Percentiles rank a stretch among this genome's conserved stretches.
phyloP scores from a whole-genome alignment of 2,888 invertebrate species.

The Conistra vaccinii region DNA sequence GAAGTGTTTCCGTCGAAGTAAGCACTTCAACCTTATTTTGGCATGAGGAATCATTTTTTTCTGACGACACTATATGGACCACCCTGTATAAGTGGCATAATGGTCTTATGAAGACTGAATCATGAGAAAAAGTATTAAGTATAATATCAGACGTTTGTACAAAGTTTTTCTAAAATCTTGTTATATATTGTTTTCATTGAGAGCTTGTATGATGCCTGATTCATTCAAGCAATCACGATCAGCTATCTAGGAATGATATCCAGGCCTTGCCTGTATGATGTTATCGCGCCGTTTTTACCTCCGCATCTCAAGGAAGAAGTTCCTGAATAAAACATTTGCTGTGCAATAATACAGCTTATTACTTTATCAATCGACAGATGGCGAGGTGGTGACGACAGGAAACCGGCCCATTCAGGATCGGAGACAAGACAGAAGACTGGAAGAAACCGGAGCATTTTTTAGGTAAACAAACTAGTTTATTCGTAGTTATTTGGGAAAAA shows the following conservation, averaged over 20 bases:
- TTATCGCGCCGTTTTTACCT: conserved; percentile 51
- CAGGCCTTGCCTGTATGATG: conserved; percentile 20
- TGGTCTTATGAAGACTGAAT: background rate
- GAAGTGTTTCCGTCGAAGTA: too few species aligned
- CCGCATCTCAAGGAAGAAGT: conserved; percentile 21
- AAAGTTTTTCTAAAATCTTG: conserved; percentile 21
- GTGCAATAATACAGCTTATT: conserved; percentile 63
- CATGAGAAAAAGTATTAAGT: conserved; percentile 6
- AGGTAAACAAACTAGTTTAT: conserved; percentile 56
- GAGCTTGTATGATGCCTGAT: background rate
- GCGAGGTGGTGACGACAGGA: conserved; percentile 31
- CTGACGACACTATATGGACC: too few species aligned
- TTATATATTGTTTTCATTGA: conserved; percentile 4
- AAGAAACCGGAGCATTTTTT: background rate
- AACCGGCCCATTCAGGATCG: conserved; percentile 2
- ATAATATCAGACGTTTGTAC: background rate
- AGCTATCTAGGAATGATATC: conserved; percentile 12
- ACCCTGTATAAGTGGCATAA: background rate
- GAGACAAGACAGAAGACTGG: background rate
- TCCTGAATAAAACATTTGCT: conserved; percentile 59
- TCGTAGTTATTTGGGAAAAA: conserved; percentile 15
- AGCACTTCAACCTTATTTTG: too few species aligned
- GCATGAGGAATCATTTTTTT: too few species aligned
- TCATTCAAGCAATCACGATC: conserved; percentile 16
- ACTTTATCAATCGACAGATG: conserved; percentile 63